phyloP scores from a whole-genome alignment of 2,113 vertebrate species.

The Psilopsiagon aymara region DNA sequence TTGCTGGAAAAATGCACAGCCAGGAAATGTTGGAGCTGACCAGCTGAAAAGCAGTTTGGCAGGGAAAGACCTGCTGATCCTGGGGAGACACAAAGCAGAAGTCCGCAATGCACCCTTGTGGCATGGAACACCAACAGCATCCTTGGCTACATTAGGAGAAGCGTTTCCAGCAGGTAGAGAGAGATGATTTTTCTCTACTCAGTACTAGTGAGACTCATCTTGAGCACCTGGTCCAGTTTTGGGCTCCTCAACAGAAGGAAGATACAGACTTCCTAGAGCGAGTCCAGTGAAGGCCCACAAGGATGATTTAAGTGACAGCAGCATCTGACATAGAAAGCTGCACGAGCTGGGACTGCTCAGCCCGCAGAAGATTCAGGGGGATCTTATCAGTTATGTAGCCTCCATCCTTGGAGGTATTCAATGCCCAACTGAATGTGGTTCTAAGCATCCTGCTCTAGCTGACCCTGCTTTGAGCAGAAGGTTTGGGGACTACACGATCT shows the following conservation, averaged over 20 bases:
- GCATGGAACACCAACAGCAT: not conserved
- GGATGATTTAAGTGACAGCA: not conserved
- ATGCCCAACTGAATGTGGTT: not conserved
- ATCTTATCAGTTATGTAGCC: not conserved
- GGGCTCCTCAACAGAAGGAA: not conserved
- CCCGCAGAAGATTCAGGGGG: not conserved
- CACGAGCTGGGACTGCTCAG: not conserved
- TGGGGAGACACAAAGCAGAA: not conserved
- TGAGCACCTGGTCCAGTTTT: not conserved
- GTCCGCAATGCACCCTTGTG: not conserved
- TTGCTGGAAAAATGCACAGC: not conserved
- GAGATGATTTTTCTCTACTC: not conserved
- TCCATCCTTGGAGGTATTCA: not conserved
- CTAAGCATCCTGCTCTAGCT: not conserved
- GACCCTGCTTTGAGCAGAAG: not conserved
- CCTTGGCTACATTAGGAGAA: not conserved
- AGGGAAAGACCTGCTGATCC: not conserved
- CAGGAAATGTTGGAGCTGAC: not conserved
- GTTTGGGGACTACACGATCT: not conserved
- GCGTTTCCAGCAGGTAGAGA: not conserved
- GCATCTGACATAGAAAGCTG: not conserved
- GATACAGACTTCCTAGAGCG: accelerated
- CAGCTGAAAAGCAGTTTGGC: not conserved
- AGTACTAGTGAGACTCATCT: not conserved
- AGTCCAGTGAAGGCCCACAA: not conserved